phyloP scores from a whole-genome alignment of 2,797 vertebrate species.

The Phrynocephalus forsythii region DNA sequence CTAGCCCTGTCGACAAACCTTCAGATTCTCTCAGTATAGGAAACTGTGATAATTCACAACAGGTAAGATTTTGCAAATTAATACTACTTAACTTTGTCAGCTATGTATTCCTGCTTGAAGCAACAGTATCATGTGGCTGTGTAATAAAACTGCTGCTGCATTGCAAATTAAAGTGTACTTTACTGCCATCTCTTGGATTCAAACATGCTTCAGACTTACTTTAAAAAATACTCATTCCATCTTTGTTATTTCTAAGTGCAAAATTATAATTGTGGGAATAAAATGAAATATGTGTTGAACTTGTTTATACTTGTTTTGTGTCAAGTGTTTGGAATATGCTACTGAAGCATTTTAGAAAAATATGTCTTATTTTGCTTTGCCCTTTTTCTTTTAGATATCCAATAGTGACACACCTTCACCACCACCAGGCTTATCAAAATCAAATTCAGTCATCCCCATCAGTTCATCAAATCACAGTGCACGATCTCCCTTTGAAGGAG shows the following conservation, averaged over 20 bases:
- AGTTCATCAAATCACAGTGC: slow-evolving; percentile 92
- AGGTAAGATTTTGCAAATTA: slow-evolving; percentile 81
- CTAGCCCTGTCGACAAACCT: slow-evolving; percentile 94
- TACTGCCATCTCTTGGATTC: too few species aligned
- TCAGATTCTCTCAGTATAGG: slow-evolving; percentile 93
- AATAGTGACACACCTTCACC: slow-evolving; percentile 95
- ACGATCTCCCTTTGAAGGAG: slow-evolving; percentile 94
- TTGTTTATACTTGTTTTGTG: not conserved
- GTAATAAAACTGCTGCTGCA: not conserved
- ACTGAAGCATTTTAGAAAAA: slow-evolving; percentile 14
- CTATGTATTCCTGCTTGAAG: not conserved
- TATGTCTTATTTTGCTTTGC: slow-evolving; percentile 53
- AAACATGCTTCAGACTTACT: too few species aligned
- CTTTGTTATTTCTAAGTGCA: not conserved
- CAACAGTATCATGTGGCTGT: not conserved
- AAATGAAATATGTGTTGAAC: not conserved
- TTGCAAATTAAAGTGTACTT: not conserved
- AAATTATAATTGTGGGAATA: not conserved
- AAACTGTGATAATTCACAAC: slow-evolving; percentile 94
- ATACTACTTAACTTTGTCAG: not conserved
- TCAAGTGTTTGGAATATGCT: not conserved
- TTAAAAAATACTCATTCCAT: too few species aligned
- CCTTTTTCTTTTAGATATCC: slow-evolving; percentile 81
- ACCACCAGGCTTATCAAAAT: slow-evolving; percentile 93
- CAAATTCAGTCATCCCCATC: slow-evolving; percentile 92